Evolutionary conservation across 2,113 vertebrate species (phyloP), one percentile per base, ranked within the genome.

Genomic region (Trachemys scripta): DNA sequence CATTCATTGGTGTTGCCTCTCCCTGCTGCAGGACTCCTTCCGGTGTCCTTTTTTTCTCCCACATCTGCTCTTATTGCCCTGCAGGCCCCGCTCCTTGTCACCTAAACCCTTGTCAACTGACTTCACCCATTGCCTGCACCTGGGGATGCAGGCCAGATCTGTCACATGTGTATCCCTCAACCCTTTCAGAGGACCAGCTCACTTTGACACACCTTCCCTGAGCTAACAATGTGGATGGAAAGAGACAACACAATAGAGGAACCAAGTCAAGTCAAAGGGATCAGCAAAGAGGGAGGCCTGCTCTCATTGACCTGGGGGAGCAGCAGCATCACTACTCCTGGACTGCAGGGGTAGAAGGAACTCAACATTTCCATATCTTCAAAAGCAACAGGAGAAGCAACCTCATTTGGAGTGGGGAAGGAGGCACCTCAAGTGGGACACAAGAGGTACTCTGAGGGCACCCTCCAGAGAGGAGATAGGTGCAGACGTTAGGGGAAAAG

Each of bases 401-500:
- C 6, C 8, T 78, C 22, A 9, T 1, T 19, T 22, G 9, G 16
- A 90, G 8, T 9, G 10, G 5, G 80, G 92, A 93, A 24, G 22
- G 29, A 49, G 93, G 56, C 12, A 12, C 59, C 86, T 65, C 42
- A 84, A 81, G 25, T 38, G 65, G 75, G 45, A 90, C 16, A 57
- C 78, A 95, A 94, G 92, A 82, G 16, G 69, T 53, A 10, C 0
- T 10, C 35, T 59, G 76, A 57, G 53, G 19, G 31, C 57, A 91
- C 81, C 75, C 81, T 92, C 89, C 87, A 83, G 87, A 80, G 94
- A 88, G 29, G 0, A 59, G 53, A 56, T 5, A 22, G 45, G 83
- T 59, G n/a, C 1, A 0, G 75, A 85, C 35, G 57, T 88, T 53
- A 82, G 45, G 3, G 80, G 82, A 56, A 85, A 76, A 1, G 0